Evolutionary conservation across 2,888 invertebrate genomes (phyloP), one percentile per base, ranked within the genome.

Genomic region (Drosophila infuscata): DNA sequence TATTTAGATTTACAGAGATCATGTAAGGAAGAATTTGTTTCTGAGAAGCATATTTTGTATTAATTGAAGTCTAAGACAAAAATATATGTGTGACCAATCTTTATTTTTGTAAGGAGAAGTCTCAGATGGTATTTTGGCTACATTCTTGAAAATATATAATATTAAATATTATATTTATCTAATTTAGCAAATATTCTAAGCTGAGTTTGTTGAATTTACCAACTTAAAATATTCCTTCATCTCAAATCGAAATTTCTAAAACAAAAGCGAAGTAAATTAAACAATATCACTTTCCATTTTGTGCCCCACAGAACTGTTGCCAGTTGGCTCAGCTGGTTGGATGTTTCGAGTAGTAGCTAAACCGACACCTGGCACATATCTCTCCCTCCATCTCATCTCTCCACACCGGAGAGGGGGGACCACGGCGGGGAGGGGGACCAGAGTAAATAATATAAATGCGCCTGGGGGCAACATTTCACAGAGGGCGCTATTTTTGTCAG

Each of bases 401-500:
- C 9, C 25, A 33, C 8, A 46, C 15, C 4, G 15, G 15, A 15
- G 20, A 8, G 7, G 46, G 46, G 20, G 20, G 20, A 25, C 20
- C 20, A 25, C 20, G 20, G 20, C 20, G 20, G 20, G 46, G 7
- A 36, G 43, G 15, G 20, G 36, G 43, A 25, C 20, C 17, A 74
- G 53, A 62, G 68, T 74, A 79, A 79, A 83, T 69, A 66, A 67
- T 68, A 66, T 69, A 65, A 79, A 80, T 79, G 67, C 70, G 68
- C 46, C 48, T 52, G 57, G 61, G 72, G 46, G 46, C 20, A 46
- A 8, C 46, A 46, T 57, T 70, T 20, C 71, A 57, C 36, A 43
- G 52, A 70, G 83, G 72, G 82, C 79, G 76, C 82, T 88, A 88
- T 88, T 88, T 88, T 88, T 82, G 88, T 88, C 87, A 81, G 61